These are phyloP conservation scores for Plestiodon gilberti DNA, from an alignment of 2,113 vertebrate genomes.

Conservation along the genomic window DNA sequence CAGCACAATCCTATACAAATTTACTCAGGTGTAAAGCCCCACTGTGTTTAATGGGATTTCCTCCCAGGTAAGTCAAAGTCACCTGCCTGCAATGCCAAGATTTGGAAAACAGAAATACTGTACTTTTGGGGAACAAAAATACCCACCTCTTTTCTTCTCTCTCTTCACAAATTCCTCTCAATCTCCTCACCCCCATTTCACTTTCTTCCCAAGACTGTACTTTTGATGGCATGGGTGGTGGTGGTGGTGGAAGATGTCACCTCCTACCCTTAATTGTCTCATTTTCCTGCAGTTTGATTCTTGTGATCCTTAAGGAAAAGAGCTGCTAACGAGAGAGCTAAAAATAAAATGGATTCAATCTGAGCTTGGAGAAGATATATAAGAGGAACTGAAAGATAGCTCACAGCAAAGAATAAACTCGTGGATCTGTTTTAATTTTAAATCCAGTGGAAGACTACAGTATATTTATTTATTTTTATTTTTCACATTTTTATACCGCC, in stretches of 20 bases:
- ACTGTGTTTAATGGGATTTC: too few relatives aligned
- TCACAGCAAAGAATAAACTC: constrained; percentile 26
- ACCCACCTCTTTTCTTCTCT: not conserved
- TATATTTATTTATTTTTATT: too few relatives aligned
- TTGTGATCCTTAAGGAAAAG: constrained; percentile 43
- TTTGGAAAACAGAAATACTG: not conserved
- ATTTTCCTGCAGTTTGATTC: constrained; percentile 30
- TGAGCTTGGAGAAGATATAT: constrained; percentile 26
- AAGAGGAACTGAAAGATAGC: constrained; percentile 27
- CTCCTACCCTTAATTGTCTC: constrained; percentile 29
- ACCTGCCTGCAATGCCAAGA: not conserved
- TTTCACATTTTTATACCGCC: too few relatives aligned
- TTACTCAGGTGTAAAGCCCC: too few relatives aligned
- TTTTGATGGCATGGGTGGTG: constrained; percentile 23
- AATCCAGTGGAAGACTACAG: constrained; percentile 36
- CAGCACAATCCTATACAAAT: too few relatives aligned
- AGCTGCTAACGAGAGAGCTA: constrained; percentile 27
- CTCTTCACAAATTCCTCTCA: not conserved
- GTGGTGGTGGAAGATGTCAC: not conserved
- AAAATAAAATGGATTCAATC: constrained; percentile 30
- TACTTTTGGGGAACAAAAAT: not conserved
- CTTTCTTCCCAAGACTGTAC: not conserved
- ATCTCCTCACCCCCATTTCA: fast-evolving
- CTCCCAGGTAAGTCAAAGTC: not conserved
- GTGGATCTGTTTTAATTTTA: constrained; percentile 39